Evolutionary conservation across 2,797 vertebrate species (phyloP).

Genomic region (Poeciliopsis infans): DNA sequence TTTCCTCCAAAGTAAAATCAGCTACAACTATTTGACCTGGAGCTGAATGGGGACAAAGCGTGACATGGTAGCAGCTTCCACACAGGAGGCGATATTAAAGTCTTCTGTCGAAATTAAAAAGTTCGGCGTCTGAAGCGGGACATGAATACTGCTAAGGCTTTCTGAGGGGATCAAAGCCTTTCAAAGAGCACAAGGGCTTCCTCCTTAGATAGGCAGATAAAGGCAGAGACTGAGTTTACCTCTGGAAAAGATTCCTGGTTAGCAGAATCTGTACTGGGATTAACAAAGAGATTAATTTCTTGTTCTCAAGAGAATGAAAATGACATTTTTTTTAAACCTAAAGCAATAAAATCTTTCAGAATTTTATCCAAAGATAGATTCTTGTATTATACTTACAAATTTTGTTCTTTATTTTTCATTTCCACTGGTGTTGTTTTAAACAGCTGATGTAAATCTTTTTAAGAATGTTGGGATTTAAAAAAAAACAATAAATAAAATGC

Average conservation of each 20-base stretch:
- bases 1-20: slow-evolving; percentile 91
- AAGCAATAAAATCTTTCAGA: not conserved
- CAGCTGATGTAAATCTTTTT: not conserved
- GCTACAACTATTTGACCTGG: slow-evolving; percentile 79
- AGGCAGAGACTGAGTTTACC: slow-evolving; percentile 13
- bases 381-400: not conserved
- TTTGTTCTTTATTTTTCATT: not conserved
- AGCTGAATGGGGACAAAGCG: accelerated
- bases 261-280: slow-evolving; percentile 21
- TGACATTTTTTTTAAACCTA: not conserved
- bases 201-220: slow-evolving; percentile 13
- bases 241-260: slow-evolving; percentile 3
- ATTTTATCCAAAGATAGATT: not conserved
- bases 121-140: slow-evolving; percentile 15
- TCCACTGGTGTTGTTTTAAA: not conserved
- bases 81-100: not conserved
- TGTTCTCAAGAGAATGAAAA: not conserved
- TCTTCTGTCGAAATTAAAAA: slow-evolving; percentile 9
- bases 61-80: not conserved
- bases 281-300: not conserved
- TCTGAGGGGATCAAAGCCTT: slow-evolving; percentile 28
- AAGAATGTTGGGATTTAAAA: slow-evolving; percentile 1
- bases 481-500: not conserved
- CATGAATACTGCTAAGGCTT: not conserved
- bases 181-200: slow-evolving; percentile 18